Evolutionary conservation across 2,797 vertebrate genomes (phyloP).

Genomic region (Cossypha niveicapilla): DNA sequence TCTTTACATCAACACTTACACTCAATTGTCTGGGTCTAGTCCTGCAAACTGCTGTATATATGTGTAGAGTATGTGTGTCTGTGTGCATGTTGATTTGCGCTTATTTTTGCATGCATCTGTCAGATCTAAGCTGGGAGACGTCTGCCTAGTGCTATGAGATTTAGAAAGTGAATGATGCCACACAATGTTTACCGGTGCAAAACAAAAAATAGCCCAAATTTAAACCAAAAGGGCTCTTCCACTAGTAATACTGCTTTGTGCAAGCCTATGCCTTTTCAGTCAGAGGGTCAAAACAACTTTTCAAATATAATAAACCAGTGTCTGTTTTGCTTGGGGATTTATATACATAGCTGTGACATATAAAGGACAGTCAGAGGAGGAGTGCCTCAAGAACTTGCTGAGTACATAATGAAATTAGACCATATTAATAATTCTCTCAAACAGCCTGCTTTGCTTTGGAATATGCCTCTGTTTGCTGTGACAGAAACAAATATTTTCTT

Average conservation of each 20-base stretch:
- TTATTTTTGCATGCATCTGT: not conserved
- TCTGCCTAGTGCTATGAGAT: not conserved
- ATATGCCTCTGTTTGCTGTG: not conserved
- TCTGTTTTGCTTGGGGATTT: not conserved
- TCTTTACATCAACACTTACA: not conserved
- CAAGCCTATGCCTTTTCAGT: not conserved
- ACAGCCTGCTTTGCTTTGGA: not conserved
- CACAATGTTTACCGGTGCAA: not conserved
- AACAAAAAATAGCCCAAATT: not conserved
- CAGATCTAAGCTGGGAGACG: not conserved
- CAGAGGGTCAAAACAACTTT: not conserved
- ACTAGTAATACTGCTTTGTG: not conserved
- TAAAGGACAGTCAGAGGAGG: not conserved
- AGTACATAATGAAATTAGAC: not conserved
- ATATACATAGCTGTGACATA: not conserved
- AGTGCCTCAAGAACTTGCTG: not conserved
- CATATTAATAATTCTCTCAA: not conserved
- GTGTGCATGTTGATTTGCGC: not conserved
- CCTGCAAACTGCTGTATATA: not conserved
- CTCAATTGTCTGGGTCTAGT: not conserved
- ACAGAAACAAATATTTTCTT: not conserved
- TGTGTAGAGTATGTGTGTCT: not conserved
- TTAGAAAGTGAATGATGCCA: not conserved
- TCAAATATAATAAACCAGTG: not conserved
- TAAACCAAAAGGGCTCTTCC: not conserved